These are phyloP conservation scores for Hormiphora californensis DNA, from an alignment of 37 sponge, comb jelly and placozoan species.

Conservation along the genomic window DNA sequence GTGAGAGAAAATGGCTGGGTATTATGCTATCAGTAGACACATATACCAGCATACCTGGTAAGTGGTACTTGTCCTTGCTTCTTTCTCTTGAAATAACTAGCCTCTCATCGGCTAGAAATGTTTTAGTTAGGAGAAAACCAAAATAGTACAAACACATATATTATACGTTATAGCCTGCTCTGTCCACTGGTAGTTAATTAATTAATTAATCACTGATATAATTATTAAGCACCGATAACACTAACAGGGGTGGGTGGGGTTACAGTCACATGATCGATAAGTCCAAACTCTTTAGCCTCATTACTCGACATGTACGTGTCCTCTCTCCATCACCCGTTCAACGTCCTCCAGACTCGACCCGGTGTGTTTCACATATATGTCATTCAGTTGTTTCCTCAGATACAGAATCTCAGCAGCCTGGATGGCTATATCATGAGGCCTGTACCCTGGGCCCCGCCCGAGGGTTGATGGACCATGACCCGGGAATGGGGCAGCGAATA, in stretches of 20 bases:
- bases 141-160: background rate
- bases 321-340: constrained; percentile 55
- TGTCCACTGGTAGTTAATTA: too few species aligned
- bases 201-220: background rate
- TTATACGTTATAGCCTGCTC: background rate
- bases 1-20: too few species aligned
- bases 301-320: constrained; percentile 58
- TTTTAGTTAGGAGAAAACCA: constrained; percentile 24
- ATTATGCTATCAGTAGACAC: too few species aligned
- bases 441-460: constrained; percentile 48
- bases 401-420: constrained; percentile 57
- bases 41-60: too few species aligned
- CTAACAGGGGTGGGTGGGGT: background rate
- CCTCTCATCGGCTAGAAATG: too few species aligned
- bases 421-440: constrained; percentile 57
- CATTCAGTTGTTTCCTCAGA: constrained; percentile 54
- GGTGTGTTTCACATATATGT: constrained; percentile 51
- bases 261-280: constrained; percentile 55
- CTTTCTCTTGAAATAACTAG: too few species aligned
- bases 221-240: background rate
- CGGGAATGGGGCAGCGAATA: constrained; percentile 53
- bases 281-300: constrained; percentile 57
- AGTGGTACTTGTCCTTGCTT: too few species aligned
- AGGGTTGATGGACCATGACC: constrained; percentile 54
- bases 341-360: constrained; percentile 51